phyloP scores from a whole-genome alignment of 1,140 invertebrate genomes.

The Psix sp. region DNA sequence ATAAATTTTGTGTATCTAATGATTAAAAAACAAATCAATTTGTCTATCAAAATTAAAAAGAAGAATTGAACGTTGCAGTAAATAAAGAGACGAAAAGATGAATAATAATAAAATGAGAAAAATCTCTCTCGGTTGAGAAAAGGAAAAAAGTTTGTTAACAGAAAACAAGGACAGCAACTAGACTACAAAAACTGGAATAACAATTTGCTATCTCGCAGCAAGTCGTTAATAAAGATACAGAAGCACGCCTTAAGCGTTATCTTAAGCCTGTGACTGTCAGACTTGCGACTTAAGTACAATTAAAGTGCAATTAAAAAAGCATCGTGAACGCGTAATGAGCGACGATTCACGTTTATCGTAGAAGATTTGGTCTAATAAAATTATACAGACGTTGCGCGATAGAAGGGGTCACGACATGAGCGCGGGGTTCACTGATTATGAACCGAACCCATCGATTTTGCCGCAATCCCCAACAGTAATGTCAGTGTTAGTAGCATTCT shows the following conservation, averaged over 20 bases:
- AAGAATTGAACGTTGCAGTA: no score
- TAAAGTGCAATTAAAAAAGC: slow-evolving; percentile 46
- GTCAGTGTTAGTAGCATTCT: slow-evolving; percentile 22
- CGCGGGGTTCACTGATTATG: slow-evolving; percentile 34
- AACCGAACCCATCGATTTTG: slow-evolving; percentile 30
- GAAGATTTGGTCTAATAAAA: slow-evolving; percentile 31
- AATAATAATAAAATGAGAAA: no score
- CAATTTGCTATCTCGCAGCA: slow-evolving; percentile 31
- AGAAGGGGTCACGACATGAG: slow-evolving; percentile 31
- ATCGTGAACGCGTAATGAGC: slow-evolving; percentile 21
- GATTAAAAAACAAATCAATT: no score
- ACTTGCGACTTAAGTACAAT: slow-evolving; percentile 35
- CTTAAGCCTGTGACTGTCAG: slow-evolving; percentile 20
- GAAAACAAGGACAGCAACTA: no score
- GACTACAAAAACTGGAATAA: slow-evolving; percentile 4
- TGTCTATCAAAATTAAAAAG: no score
- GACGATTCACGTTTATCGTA: slow-evolving; percentile 40
- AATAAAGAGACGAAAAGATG: no score
- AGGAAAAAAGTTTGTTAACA: background rate
- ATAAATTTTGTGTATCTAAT: no score
- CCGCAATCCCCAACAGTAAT: slow-evolving; percentile 13
- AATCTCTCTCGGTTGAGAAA: no score
- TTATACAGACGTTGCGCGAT: slow-evolving; percentile 27
- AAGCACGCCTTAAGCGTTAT: slow-evolving; percentile 25
- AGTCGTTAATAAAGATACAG: slow-evolving; percentile 45